phyloP scores from a whole-genome alignment of 2,113 vertebrate species.

The Jaculus jaculus region DNA sequence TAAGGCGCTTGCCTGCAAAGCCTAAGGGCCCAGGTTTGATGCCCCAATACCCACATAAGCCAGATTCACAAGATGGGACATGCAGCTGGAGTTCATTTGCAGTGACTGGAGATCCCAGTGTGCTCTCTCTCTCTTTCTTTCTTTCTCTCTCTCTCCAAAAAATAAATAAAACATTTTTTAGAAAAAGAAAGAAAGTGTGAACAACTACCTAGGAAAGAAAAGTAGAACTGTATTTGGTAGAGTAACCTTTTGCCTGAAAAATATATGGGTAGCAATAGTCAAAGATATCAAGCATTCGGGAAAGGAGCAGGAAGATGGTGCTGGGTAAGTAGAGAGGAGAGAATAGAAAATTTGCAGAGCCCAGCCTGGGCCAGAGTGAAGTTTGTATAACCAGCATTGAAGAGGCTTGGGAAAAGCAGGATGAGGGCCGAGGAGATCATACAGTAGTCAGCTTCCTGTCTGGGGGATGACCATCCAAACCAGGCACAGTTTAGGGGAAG shows the following conservation, averaged over 20 bases:
- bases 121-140: no score
- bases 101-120: no score
- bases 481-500: no score
- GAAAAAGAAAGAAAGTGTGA: not conserved
- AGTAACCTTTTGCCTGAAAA: not conserved
- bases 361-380: not conserved
- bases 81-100: no score
- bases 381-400: not conserved
- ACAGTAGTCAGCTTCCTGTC: no score
- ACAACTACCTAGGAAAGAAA: not conserved
- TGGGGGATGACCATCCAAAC: no score
- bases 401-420: not conserved
- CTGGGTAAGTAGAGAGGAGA: not conserved
- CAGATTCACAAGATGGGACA: no score
- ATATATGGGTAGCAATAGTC: not conserved
- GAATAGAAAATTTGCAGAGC: not conserved
- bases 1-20: no score
- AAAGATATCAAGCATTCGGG: not conserved
- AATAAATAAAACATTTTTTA: no score
- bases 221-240: not conserved
- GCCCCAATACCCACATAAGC: no score
- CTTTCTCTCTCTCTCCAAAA: no score
- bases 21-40: no score
- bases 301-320: not conserved
- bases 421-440: not conserved